phyloP scores from a whole-genome alignment of 2,113 vertebrate genomes.

The Megaceryle torquata region DNA sequence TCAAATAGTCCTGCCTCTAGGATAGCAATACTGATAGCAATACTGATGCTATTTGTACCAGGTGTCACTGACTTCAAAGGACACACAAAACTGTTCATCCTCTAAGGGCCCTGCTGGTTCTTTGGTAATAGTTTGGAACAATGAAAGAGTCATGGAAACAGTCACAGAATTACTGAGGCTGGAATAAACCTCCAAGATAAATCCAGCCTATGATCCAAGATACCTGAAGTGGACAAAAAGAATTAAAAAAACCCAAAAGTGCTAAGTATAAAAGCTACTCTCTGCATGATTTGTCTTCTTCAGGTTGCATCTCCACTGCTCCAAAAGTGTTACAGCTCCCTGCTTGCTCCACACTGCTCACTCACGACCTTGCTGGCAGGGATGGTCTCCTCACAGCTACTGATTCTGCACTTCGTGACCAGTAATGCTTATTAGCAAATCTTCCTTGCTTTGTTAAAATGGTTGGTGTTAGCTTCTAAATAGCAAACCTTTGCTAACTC shows the following conservation, averaged over 20 bases:
- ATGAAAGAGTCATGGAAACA: not conserved
- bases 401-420: not conserved
- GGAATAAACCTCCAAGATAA: too few species aligned
- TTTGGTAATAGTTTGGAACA: not conserved
- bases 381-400: not conserved
- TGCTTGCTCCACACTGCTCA: not conserved
- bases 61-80: not conserved
- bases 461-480: not conserved
- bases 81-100: not conserved
- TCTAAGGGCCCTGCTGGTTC: not conserved
- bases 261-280: not conserved
- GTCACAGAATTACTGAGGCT: too few species aligned
- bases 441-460: not conserved
- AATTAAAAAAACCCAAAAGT: not conserved
- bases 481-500: not conserved
- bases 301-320: not conserved
- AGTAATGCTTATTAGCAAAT: not conserved
- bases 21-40: not conserved
- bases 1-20: not conserved
- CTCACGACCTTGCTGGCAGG: not conserved
- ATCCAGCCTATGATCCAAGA: not conserved
- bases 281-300: not conserved
- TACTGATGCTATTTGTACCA: not conserved
- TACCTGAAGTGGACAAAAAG: not conserved
- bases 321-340: not conserved